phyloP scores from a whole-genome alignment of 2,113 vertebrate genomes.

The Hucho hucho region DNA sequence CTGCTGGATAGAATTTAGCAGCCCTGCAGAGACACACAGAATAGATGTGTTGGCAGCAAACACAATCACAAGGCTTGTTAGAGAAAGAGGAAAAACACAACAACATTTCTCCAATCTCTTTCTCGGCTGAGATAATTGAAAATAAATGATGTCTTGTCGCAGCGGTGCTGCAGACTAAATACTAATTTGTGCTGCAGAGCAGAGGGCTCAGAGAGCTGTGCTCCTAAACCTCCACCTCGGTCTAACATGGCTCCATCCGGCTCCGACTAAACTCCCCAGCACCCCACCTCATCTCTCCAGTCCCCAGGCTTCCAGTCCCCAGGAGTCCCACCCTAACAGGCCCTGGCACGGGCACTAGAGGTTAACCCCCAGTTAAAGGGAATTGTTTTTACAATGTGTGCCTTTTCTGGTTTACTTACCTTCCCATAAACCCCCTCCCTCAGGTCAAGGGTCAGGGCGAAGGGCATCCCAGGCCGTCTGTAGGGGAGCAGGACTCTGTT shows the following conservation, averaged over 20 bases:
- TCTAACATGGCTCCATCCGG: background rate
- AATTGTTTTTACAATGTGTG: slow-evolving; percentile 17
- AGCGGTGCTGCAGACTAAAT: slow-evolving; percentile 69
- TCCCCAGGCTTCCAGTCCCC: background rate
- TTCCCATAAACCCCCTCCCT: background rate
- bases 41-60: slow-evolving; percentile 50
- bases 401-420: slow-evolving; percentile 29
- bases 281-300: background rate
- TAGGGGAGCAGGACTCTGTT: slow-evolving; percentile 2
- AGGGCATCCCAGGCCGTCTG: slow-evolving; percentile 7
- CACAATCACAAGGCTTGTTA: slow-evolving; percentile 43
- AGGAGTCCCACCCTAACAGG: background rate
- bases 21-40: slow-evolving; percentile 31
- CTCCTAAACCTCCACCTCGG: background rate
- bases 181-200: slow-evolving; percentile 64
- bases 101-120: slow-evolving; percentile 54
- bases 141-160: slow-evolving; percentile 73
- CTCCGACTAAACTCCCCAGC: background rate
- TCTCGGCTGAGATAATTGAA: slow-evolving; percentile 65
- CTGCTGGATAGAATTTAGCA: slow-evolving; percentile 17
- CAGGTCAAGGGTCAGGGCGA: background rate
- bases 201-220: slow-evolving; percentile 11
- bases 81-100: slow-evolving; percentile 53
- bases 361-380: slow-evolving; percentile 5
- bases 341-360: background rate